Evolutionary conservation across 1,140 invertebrate genomes (phyloP).

Genomic region (Mylabris phalerata): DNA sequence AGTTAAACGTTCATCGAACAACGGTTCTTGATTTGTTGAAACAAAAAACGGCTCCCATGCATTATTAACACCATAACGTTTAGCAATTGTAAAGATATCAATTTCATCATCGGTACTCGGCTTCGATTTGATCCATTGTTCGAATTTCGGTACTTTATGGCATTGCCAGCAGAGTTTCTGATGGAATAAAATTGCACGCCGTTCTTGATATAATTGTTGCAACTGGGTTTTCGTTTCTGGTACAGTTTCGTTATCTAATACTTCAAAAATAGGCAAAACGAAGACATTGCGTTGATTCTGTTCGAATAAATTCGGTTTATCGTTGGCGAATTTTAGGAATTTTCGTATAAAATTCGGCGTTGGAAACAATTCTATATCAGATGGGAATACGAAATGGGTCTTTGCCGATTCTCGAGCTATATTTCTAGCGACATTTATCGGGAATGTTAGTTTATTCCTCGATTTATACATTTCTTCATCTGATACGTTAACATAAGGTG

Average conservation of each 20-base stretch:
- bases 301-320: not conserved
- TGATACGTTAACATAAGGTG: too few relatives aligned
- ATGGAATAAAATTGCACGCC: slow-evolving; percentile 48
- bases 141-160: slow-evolving; percentile 45
- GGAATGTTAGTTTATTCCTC: slow-evolving; percentile 35
- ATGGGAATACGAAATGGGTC: slow-evolving; percentile 45
- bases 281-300: slow-evolving; percentile 27
- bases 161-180: slow-evolving; percentile 50
- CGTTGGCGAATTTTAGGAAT: slow-evolving; percentile 34
- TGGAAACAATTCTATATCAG: slow-evolving; percentile 46
- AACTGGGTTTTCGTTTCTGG: slow-evolving; percentile 42
- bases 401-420: slow-evolving; percentile 34
- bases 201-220: slow-evolving; percentile 38
- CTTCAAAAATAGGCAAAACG: slow-evolving; percentile 47
- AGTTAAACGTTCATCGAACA: slow-evolving; percentile 52
- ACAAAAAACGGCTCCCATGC: slow-evolving; percentile 57
- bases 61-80: slow-evolving; percentile 41
- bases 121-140: slow-evolving; percentile 34
- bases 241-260: slow-evolving; percentile 34
- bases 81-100: slow-evolving; percentile 33
- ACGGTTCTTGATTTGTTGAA: slow-evolving; percentile 51
- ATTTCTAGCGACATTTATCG: slow-evolving; percentile 46
- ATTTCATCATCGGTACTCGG: slow-evolving; percentile 5
- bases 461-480: slow-evolving; percentile 6
- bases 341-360: slow-evolving; percentile 33